phyloP scores from a whole-genome alignment of 2,113 vertebrate genomes.

The Gavia stellata region DNA sequence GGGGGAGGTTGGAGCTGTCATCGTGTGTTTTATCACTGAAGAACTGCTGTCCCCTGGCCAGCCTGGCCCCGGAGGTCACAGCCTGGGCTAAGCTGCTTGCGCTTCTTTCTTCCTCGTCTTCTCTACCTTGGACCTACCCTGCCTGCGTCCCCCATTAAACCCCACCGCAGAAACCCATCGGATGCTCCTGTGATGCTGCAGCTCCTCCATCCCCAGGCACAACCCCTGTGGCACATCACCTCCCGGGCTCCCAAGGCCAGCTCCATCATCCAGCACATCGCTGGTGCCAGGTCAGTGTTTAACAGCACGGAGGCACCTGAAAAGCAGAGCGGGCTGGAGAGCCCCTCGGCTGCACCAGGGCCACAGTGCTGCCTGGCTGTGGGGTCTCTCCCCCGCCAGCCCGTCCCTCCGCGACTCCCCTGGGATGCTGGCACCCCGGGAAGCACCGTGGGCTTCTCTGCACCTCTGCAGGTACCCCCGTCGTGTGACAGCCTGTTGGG shows the following conservation, averaged over 20 bases:
- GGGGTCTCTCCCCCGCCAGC: background rate
- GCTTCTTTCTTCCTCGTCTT: background rate
- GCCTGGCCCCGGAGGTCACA: background rate
- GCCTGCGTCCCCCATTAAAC: background rate
- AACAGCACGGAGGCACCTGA: background rate
- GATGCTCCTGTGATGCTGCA: background rate
- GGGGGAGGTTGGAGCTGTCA: background rate
- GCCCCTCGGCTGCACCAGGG: background rate
- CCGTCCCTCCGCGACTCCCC: background rate
- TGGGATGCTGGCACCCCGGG: background rate
- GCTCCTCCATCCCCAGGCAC: background rate
- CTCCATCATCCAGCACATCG: rapidly evolving
- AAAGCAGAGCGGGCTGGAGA: background rate
- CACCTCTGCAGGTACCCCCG: background rate
- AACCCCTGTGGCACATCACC: background rate
- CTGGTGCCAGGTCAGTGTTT: background rate
- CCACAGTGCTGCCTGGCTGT: background rate
- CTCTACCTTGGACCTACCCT: background rate
- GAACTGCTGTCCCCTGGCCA: background rate
- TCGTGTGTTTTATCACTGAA: background rate
- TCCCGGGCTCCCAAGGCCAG: rapidly evolving
- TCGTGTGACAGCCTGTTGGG: rapidly evolving
- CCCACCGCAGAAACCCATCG: rapidly evolving
- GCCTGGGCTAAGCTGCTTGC: background rate
- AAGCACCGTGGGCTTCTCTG: rapidly evolving